Base-by-base conservation (phyloP, 2,888 invertebrate genomes). In the Ennomos erosarius region DNA sequence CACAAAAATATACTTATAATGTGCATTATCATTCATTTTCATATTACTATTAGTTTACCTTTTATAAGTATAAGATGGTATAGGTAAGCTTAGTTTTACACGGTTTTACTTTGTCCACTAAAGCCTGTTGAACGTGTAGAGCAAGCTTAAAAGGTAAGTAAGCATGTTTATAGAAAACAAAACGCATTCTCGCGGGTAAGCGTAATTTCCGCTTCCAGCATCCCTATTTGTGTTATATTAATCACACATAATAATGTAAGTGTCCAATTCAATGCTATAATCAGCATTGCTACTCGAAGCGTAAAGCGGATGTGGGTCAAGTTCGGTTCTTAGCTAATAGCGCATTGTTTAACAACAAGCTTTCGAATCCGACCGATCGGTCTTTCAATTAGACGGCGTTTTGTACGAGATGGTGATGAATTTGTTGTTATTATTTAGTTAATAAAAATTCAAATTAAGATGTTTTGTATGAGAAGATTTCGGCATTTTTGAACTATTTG, bases 291-390 rank as follows among this genome's bases (percentile, higher is more conserved):
- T 46, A 38, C 49, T 33, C 48, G 38, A 55, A 59, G 55, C 59
- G 55, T 62, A 51, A 55, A 52, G 46, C 46, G 51, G 48, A 62
- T 62, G 59, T 62, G 45, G 58, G 62, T 62, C 62, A 62, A 62
- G 62, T 59, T 48, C 62, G 51, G 36, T 9, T 38, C 43, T 62
- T 52, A 57, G 54, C 53, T 59, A 62, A 62, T 52, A 40, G 59
- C 13, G 33, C 45, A 59, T 62, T 62, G 62, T 59, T 60, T 60
- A 59, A 54, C 54, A 59, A 60, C 59, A 60, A 55, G 55, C 59
- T 60, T 60, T 60, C 59, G 38, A 60, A 55, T 60, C n/a, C 49
- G 34, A 36, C 54, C 33, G 59, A 47, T 55, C 51, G 51, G 46
- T 55, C 42, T 44, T 53, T 54, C 54, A 54, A 55, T 60, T 60